Evolutionary conservation across 1,140 invertebrate genomes (phyloP), one percentile per base, ranked within the genome.

Genomic region (Nasonia vitripennis): DNA sequence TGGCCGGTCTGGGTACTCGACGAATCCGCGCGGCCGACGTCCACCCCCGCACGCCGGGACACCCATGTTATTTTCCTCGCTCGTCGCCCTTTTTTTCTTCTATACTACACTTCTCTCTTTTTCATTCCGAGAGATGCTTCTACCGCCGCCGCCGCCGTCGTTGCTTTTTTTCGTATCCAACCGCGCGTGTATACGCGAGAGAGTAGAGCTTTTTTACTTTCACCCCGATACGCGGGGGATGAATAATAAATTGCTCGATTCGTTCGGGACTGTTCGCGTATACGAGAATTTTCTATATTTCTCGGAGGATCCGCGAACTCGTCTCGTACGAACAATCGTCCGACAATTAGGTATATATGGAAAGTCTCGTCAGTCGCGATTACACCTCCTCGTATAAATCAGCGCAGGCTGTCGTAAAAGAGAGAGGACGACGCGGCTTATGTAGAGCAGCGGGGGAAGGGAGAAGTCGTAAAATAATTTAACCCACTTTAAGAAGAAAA

Each of bases 401-500:
- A 62, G 55, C 17, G 68, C 20, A n/a, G 55, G 5, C 27, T 27
- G 45, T 67, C 81, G 81, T 74, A 55, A 83, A 77, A 55, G 70
- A 75, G 31, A 62, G 41, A 17, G 62, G 27, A 51, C 34, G 27
- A 51, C 34, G 5, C 71, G 48, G 62, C 75, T 84, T 84, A 84
- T 84, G 67, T 71, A 55, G 77, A 80, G 77, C 75, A 23, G 75
- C 48, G n/a, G 77, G 23, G 31, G 31, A 10, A 55, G 62, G 78
- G 45, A 86, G 85, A 89, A 91, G 86, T 92, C 90, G 88, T 91
- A 91, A 93, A 92, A 92, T 92, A 91, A 92, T 91, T 91, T 92
- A 92, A 92, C 90, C 90, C 89, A 92, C 89, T 91, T 91, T 89
- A 89, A 89, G 89, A 91, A 92, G 90, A 92, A 92, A 93, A 93